These are phyloP conservation scores for Cardinalis cardinalis DNA, from an alignment of 2,113 vertebrate species.

Conservation along the genomic window DNA sequence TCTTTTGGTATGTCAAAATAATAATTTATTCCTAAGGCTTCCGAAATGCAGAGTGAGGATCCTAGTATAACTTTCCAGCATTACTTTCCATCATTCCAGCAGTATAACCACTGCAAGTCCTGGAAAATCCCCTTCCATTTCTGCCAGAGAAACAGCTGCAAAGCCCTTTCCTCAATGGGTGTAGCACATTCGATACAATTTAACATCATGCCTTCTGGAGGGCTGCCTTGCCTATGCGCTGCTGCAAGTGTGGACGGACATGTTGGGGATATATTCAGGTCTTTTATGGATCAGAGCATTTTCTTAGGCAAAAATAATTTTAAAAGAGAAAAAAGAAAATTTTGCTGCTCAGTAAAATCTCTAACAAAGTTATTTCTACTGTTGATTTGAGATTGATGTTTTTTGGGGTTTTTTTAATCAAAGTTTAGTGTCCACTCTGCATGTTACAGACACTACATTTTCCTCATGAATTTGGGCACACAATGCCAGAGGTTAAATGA, in stretches of 20 bases:
- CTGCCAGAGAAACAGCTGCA: not conserved
- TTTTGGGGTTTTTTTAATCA: not conserved
- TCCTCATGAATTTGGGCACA: not conserved
- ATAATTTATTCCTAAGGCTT: not conserved
- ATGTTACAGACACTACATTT: not conserved
- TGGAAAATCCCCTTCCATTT: not conserved
- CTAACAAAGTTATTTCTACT: not conserved
- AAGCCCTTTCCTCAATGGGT: accelerated
- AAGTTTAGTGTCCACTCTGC: accelerated
- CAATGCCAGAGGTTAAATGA: accelerated
- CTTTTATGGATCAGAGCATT: not conserved
- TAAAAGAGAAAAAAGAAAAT: not conserved
- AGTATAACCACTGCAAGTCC: not conserved
- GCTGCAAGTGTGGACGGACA: accelerated
- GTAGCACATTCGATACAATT: not conserved
- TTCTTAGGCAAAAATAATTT: not conserved
- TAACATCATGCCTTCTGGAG: not conserved
- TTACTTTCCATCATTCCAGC: not conserved
- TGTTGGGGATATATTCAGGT: not conserved
- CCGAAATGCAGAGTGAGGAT: not conserved
- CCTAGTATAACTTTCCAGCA: not conserved
- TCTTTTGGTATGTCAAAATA: not conserved
- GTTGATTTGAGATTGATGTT: accelerated
- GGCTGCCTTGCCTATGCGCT: not conserved
- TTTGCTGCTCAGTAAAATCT: not conserved